Percentiles rank a stretch among this genome's conserved stretches.
These are phyloP conservation scores for Eupithecia vulgata DNA, from an alignment of 2,888 invertebrate species.

Conservation along the genomic window DNA sequence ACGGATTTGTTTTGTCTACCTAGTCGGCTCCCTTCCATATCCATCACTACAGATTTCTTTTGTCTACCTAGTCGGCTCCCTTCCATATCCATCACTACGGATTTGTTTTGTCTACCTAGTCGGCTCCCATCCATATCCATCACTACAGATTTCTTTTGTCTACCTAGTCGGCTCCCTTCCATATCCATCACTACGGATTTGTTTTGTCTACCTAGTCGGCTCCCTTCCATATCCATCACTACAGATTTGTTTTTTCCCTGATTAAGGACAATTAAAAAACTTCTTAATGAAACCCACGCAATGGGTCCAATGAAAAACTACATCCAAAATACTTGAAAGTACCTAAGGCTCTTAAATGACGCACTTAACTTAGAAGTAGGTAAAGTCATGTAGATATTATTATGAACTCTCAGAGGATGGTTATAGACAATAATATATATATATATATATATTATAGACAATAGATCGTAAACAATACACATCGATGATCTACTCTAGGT, in stretches of 20 bases:
- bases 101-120: conserved; percentile 68
- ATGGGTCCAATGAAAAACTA: conserved; percentile 64
- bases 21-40: conserved; percentile 26
- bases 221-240: conserved; percentile 62
- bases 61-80: conserved; percentile 50
- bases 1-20: conserved; percentile 74
- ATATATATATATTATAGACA: too few relatives aligned
- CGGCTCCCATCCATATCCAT: conserved; percentile 50
- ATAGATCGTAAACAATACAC: too few relatives aligned
- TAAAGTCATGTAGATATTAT: too few relatives aligned
- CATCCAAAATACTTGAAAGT: neutral
- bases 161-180: neutral
- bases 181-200: conserved; percentile 72
- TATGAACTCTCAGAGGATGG: too few relatives aligned
- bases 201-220: conserved; percentile 46
- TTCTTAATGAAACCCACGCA: conserved; percentile 80
- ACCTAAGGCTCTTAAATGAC: neutral
- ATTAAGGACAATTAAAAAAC: conserved; percentile 83
- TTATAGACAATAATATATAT: too few relatives aligned
- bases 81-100: conserved; percentile 69
- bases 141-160: conserved; percentile 79
- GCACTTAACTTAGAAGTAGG: too few relatives aligned
- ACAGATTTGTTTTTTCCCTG: conserved; percentile 77
- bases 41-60: conserved; percentile 77
- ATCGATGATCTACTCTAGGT: too few relatives aligned